phyloP scores from a whole-genome alignment of 1,140 invertebrate species.

The Pseudomyrmex cubaensis region DNA sequence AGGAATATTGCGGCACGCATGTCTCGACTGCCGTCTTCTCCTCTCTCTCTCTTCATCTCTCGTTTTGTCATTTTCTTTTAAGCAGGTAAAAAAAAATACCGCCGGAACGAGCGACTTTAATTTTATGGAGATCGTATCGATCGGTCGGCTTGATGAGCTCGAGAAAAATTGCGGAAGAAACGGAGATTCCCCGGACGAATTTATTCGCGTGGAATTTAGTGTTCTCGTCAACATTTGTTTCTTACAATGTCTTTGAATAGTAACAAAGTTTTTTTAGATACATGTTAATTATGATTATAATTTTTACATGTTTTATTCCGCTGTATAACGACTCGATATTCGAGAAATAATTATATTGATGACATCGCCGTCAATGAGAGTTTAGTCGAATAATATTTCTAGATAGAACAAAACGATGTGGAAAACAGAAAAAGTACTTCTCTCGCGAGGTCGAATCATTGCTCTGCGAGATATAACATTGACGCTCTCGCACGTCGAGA shows the following conservation, averaged over 20 bases:
- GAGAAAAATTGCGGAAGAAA: conserved; percentile 7
- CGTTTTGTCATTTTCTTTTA: conserved; percentile 3
- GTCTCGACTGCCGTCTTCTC: not conserved
- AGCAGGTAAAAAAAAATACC: conserved; percentile 5
- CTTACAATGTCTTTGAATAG: too few relatives aligned
- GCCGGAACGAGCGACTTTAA: conserved; percentile 12
- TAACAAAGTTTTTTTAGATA: too few relatives aligned
- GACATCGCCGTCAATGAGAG: not conserved
- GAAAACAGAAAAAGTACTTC: too few relatives aligned
- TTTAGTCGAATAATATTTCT: conserved; percentile 35
- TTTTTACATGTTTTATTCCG: not conserved
- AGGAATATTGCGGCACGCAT: conserved; percentile 37
- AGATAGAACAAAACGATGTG: too few relatives aligned
- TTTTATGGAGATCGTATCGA: conserved; percentile 50
- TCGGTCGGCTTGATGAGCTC: conserved; percentile 27
- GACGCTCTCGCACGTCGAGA: too few relatives aligned
- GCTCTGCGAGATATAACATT: too few relatives aligned
- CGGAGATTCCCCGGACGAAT: not conserved
- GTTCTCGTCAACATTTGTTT: not conserved
- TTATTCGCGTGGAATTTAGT: not conserved
- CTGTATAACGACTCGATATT: not conserved
- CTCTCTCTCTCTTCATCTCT: not conserved
- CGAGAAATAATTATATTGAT: conserved; percentile 11
- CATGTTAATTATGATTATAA: too few relatives aligned
- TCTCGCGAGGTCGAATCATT: too few relatives aligned